These are phyloP conservation scores for Trididemnum miniatum DNA, from an alignment of 23 tunicate genomes.

Conservation along the genomic window DNA sequence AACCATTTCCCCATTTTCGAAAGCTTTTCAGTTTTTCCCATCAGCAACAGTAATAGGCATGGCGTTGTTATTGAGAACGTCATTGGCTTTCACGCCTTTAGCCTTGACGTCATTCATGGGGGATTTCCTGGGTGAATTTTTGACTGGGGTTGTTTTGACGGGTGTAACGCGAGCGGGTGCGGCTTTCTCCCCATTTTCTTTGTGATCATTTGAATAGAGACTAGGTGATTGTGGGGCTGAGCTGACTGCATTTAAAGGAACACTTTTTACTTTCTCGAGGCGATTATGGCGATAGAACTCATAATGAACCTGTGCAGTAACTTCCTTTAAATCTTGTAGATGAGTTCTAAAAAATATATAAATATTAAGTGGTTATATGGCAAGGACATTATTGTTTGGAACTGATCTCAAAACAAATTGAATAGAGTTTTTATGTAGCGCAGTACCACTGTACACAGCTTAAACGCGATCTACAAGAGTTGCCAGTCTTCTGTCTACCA, in stretches of 20 bases:
- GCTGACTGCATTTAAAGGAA: slow-evolving; percentile 64
- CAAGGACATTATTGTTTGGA: no score
- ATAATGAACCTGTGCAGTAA: slow-evolving; percentile 94
- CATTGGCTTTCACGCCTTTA: no score
- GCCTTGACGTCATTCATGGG: background rate
- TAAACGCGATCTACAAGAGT: no score
- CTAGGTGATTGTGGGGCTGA: slow-evolving; percentile 61
- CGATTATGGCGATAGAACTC: slow-evolving; percentile 87
- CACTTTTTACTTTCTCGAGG: slow-evolving; percentile 64
- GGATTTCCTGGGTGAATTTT: slow-evolving; percentile 14
- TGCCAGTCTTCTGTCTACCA: no score
- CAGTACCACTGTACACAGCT: no score
- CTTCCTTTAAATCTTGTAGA: slow-evolving; percentile 93
- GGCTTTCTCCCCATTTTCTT: background rate
- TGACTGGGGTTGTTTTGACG: background rate
- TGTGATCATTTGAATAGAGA: background rate
- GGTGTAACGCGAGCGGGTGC: background rate
- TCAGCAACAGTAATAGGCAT: slow-evolving; percentile 8
- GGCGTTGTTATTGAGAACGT: slow-evolving; percentile 10
- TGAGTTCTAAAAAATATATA: slow-evolving; percentile 54
- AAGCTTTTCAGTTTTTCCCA: background rate
- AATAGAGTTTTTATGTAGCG: no score
- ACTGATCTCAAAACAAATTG: no score
- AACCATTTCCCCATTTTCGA: no score
- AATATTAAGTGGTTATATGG: background rate